phyloP scores from a whole-genome alignment of 2,113 vertebrate genomes.

The Ascaphus truei region DNA sequence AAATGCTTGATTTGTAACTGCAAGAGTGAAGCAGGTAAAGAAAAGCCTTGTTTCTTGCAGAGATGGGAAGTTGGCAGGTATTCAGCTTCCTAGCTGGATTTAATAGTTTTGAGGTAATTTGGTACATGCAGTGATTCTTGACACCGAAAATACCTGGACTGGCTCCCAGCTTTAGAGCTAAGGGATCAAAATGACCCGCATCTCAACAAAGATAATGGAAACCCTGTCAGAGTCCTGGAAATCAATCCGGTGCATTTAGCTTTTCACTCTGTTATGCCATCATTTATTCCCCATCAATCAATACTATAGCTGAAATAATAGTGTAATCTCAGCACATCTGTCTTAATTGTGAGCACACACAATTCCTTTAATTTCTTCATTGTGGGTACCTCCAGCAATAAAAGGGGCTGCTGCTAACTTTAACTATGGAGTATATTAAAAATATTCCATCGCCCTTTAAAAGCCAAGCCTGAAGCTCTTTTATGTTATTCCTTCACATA shows the following conservation, averaged over 20 bases:
- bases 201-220: constrained; percentile 31
- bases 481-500: neutral
- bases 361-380: neutral
- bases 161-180: constrained; percentile 4
- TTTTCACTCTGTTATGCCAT: neutral
- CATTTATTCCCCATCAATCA: constrained; percentile 1
- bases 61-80: neutral
- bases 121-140: neutral
- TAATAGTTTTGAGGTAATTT: neutral
- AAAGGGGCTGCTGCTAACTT: neutral
- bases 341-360: constrained; percentile 22
- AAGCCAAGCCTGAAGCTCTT: neutral
- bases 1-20: neutral
- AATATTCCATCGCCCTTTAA: neutral
- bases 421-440: neutral
- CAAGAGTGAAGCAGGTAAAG: neutral
- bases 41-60: neutral
- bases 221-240: constrained; percentile 26
- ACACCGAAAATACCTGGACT: neutral
- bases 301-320: constrained; percentile 5
- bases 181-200: constrained; percentile 17
- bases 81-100: neutral
- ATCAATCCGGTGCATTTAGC: constrained; percentile 33
- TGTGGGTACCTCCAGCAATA: neutral
- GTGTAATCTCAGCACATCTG: neutral